Evolutionary conservation across 2,113 vertebrate species (phyloP).

Genomic region (Trinectes maculatus): DNA sequence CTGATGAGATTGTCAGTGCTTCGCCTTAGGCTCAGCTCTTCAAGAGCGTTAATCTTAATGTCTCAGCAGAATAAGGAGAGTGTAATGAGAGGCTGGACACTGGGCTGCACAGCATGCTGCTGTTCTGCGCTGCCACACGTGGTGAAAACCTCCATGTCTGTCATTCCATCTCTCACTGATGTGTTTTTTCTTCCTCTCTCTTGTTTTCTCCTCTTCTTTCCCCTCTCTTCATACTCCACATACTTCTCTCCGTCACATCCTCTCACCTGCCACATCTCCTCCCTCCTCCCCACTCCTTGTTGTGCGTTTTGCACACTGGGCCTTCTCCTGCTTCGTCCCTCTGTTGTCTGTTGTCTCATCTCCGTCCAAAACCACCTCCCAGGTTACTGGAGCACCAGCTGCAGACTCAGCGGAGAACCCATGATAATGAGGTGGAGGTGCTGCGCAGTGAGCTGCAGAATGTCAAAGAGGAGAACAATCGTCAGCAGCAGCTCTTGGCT

Average conservation of each 20-base stretch:
- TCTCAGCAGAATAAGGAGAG: background rate
- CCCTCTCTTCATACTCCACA: background rate
- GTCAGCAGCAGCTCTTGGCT: conserved; percentile 96
- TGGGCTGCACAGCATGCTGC: conserved; percentile 57
- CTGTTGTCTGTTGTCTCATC: background rate
- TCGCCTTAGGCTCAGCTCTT: background rate
- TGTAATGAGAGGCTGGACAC: conserved; percentile 17
- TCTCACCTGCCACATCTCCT: background rate
- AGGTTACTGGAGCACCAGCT: conserved; percentile 96
- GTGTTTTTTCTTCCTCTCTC: background rate
- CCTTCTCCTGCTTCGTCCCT: background rate
- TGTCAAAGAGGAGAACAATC: conserved; percentile 95
- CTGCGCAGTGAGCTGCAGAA: conserved; percentile 93
- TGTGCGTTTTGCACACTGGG: background rate
- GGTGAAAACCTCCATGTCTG: conserved; percentile 6
- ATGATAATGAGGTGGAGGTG: conserved; percentile 89
- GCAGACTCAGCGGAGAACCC: conserved; percentile 90
- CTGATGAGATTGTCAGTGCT: background rate
- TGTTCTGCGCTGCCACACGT: conserved; percentile 14
- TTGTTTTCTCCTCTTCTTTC: background rate
- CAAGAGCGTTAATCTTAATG: background rate
- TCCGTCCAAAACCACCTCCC: background rate
- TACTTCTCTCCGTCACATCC: background rate
- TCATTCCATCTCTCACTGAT: background rate
- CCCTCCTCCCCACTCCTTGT: background rate